Percentiles rank a stretch among this genome's conserved stretches.
These are phyloP conservation scores for Fabriciana adippe DNA, from an alignment of 2,888 invertebrate species.

Conservation along the genomic window DNA sequence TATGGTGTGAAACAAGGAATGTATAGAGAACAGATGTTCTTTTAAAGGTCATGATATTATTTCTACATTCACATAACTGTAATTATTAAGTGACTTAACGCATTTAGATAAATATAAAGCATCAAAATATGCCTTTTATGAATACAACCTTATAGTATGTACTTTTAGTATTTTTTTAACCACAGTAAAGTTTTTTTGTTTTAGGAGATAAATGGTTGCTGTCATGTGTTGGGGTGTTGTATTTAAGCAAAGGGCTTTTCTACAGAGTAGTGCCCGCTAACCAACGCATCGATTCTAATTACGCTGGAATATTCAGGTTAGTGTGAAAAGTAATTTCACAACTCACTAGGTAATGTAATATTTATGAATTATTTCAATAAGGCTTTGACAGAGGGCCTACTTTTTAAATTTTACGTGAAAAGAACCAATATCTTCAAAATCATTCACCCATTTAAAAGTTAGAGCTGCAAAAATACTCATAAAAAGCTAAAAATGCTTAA, in stretches of 20 bases:
- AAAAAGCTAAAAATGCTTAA: too few relatives aligned
- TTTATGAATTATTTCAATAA: too few relatives aligned
- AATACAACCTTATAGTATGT: not conserved
- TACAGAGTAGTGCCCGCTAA: slow-evolving; percentile 96
- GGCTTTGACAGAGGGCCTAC: too few relatives aligned
- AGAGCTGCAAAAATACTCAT: too few relatives aligned
- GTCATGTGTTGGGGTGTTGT: slow-evolving; percentile 92
- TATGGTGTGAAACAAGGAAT: not conserved
- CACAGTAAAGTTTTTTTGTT: slow-evolving; percentile 24
- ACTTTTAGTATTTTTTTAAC: not conserved
- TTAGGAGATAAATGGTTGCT: slow-evolving; percentile 95
- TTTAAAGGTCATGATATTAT: slow-evolving; percentile 11
- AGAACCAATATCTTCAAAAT: too few relatives aligned
- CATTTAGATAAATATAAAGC: not conserved
- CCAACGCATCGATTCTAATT: slow-evolving; percentile 88
- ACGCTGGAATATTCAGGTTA: slow-evolving; percentile 88
- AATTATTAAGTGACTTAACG: slow-evolving; percentile 2
- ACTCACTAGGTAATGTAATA: too few relatives aligned
- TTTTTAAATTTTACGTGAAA: too few relatives aligned
- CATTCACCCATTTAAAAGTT: too few relatives aligned
- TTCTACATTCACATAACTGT: slow-evolving; percentile 7
- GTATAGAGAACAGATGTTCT: not conserved
- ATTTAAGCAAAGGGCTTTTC: slow-evolving; percentile 92
- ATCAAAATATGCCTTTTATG: too few relatives aligned
- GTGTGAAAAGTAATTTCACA: not conserved